Conservation (phyloP, 2,888 invertebrate genomes). For the Odontocerum albicorne region DNA sequence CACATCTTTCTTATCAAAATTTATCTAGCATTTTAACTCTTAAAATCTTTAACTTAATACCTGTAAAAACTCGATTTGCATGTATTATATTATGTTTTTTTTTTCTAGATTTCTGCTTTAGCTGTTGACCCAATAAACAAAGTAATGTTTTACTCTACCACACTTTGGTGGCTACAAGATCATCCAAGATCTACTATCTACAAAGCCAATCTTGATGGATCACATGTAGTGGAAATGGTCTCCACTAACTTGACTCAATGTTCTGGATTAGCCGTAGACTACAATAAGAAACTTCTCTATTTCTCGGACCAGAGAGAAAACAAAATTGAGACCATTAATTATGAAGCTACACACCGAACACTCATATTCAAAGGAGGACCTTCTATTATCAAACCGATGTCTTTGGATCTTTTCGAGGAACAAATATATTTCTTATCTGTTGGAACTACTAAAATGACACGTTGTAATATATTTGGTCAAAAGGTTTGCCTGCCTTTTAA, state of each 20-base stretch:
- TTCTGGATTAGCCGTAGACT: conserved; percentile 51
- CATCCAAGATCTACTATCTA: conserved; percentile 54
- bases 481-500: conserved; percentile 52
- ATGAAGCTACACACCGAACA: conserved; percentile 51
- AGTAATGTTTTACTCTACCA: conserved; percentile 61
- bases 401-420: conserved; percentile 74
- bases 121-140: conserved; percentile 64
- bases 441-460: conserved; percentile 57
- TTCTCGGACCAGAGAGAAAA: conserved; percentile 69
- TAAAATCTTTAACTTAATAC: too few relatives aligned
- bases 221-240: conserved; percentile 47
- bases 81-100: conserved; percentile 1
- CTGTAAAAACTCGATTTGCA: background rate
- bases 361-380: conserved; percentile 50
- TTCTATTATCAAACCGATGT: conserved; percentile 59
- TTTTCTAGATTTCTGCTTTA: conserved; percentile 58
- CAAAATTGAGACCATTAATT: conserved; percentile 54
- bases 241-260: conserved; percentile 43
- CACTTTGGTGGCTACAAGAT: conserved; percentile 39
- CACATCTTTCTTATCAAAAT: too few relatives aligned
- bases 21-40: too few relatives aligned
- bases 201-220: conserved; percentile 58
- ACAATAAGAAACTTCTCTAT: conserved; percentile 66
- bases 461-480: conserved; percentile 60
- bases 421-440: conserved; percentile 70